A percentile compares a stretch with the other conserved stretches of the same genome.
Conservation (phyloP, 1,140 invertebrate species). For the Eufriesea mexicana region DNA sequence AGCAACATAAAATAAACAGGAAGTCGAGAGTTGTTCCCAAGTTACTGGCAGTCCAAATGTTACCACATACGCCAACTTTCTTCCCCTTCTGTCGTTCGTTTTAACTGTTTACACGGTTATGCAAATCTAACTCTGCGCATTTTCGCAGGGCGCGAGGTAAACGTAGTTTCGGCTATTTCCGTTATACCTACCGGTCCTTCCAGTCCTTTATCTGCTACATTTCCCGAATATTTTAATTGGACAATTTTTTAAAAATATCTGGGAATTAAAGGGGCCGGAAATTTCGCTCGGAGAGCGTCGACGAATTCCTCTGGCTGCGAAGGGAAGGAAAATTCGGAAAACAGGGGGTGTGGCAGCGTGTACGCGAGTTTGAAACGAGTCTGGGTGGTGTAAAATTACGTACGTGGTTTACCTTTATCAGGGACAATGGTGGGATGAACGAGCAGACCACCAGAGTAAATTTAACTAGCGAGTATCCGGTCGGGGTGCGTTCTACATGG, state of each 20-base stretch:
- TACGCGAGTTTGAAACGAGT: background rate
- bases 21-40: conserved; percentile 7
- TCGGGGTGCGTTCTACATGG: background rate
- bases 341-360: too few relatives aligned
- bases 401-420: conserved; percentile 34
- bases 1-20: conserved; percentile 40
- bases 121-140: background rate
- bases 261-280: too few relatives aligned
- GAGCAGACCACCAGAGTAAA: conserved; percentile 9
- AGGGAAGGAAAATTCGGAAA: background rate
- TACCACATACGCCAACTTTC: background rate
- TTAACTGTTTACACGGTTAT: too few relatives aligned
- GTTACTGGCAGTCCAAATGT: conserved; percentile 16
- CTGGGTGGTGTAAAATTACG: conserved; percentile 27
- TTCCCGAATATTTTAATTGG: too few relatives aligned
- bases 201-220: too few relatives aligned
- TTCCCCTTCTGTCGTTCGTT: background rate
- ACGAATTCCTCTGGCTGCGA: too few relatives aligned
- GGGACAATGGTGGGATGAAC: conserved; percentile 22
- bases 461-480: conserved; percentile 37
- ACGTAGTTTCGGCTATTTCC: too few relatives aligned
- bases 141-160: background rate
- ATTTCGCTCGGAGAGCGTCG: too few relatives aligned
- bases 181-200: too few relatives aligned
- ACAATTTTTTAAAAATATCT: too few relatives aligned